Evolutionary conservation across 2,113 vertebrate genomes (phyloP), one percentile per base, ranked within the genome.

Genomic region (Acrocephalus kingi): DNA sequence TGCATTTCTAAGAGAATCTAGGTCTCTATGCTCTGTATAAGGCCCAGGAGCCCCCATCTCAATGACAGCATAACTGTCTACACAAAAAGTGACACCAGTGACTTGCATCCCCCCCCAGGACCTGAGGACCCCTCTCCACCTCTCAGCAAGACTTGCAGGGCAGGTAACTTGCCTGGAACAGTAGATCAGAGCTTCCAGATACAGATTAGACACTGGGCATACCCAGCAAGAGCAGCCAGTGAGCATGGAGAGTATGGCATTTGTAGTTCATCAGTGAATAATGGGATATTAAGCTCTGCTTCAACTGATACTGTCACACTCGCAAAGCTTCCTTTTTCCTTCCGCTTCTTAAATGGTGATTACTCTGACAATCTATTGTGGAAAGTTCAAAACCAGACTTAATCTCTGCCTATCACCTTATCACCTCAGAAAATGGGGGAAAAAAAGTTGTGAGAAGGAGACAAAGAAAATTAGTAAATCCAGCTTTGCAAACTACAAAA

Each of bases 351-450:
- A 39, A 35, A 33, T 12, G 54, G 20, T 27, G 30, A 74, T 78
- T 56, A 67, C 5, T 58, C 6, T 45, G 62, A 30, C 7, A 74
- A 30, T 28, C 59, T 68, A 17, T 15, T 48, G 58, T 63, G n/a
- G 64, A 61, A 85, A 87, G 12, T 84, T 78, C 43, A 92, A 95
- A 96, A 30, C 5, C 45, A 84, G 58, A 13, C 24, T 92, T 83
- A 54, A 23, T 87, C 31, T 77, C 64, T 71, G 28, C 5, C 9
- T 61, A 54, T 58, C 1, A 0, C 16, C 11, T 66, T 58, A 62
- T 9, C 56, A n/a, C 51, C 78, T 81, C 21, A 81, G 54, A 84
- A 78, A 24, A 7, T 12, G 2, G 2, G 3, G 11, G 6, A 18
- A n/a, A 18, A n/a, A 67, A 35, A 35, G 2, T 8, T 2, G 5